Evolutionary conservation across 2,797 vertebrate species (phyloP).

Genomic region (Rhinatrema bivittatum): DNA sequence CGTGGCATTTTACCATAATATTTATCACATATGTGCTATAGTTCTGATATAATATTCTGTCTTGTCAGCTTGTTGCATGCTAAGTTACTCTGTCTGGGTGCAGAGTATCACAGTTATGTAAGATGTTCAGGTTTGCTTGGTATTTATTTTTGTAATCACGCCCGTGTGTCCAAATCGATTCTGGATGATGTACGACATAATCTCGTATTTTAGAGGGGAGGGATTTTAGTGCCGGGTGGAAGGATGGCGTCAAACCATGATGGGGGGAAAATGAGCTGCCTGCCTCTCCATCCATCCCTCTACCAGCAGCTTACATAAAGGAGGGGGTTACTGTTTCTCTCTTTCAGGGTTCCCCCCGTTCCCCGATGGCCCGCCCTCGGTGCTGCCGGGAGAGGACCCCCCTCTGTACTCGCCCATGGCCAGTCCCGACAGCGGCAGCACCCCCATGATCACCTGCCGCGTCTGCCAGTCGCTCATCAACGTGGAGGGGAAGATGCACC

Average conservation of each 20-base stretch:
- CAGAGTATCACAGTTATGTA: too few relatives aligned
- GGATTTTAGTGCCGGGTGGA: too few relatives aligned
- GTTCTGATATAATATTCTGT: too few relatives aligned
- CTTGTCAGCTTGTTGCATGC: too few relatives aligned
- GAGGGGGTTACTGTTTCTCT: not conserved
- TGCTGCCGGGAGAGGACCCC: constrained; percentile 76
- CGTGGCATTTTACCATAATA: too few relatives aligned
- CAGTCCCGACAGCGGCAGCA: constrained; percentile 81
- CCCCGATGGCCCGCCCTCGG: constrained; percentile 63
- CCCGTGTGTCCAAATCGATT: too few relatives aligned
- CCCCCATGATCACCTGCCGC: constrained; percentile 81
- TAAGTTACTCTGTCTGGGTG: too few relatives aligned
- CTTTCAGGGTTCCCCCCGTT: constrained; percentile 68
- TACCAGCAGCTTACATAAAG: not conserved
- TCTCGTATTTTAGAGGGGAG: too few relatives aligned
- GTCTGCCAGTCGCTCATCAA: constrained; percentile 89
- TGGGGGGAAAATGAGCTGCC: not conserved
- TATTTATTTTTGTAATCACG: too few relatives aligned
- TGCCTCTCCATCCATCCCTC: not conserved
- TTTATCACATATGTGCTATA: too few relatives aligned
- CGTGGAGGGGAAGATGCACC: constrained; percentile 73
- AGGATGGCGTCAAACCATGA: not conserved
- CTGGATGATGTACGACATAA: too few relatives aligned
- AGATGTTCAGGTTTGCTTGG: too few relatives aligned
- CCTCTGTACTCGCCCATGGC: constrained; percentile 84